Conservation (phyloP, 2,113 vertebrate genomes). For the Atherinomorus stipes region DNA sequence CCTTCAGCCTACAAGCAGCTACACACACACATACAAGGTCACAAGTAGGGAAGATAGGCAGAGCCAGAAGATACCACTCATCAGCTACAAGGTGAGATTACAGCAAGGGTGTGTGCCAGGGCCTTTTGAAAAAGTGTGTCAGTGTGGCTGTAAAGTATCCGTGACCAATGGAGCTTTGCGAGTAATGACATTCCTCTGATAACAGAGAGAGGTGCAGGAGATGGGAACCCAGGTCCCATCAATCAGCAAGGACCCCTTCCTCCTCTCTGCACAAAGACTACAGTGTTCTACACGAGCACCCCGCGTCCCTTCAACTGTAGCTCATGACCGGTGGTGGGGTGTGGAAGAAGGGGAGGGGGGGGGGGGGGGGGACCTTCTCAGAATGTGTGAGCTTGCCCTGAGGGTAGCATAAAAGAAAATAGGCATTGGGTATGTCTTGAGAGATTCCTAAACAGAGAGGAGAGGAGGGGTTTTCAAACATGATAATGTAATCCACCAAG, state of each 20-base stretch:
- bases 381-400: constrained; percentile 53
- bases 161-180: constrained; percentile 35
- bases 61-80: constrained; percentile 64
- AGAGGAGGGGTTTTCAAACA: constrained; percentile 42
- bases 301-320: constrained; percentile 66
- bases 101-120: constrained; percentile 27
- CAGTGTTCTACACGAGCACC: constrained; percentile 79
- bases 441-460: constrained; percentile 63
- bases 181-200: constrained; percentile 75
- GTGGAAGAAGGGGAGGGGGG: not conserved
- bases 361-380: constrained; percentile 35
- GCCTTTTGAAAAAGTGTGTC: constrained; percentile 59
- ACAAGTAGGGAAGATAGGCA: constrained; percentile 19
- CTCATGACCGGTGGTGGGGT: constrained; percentile 60
- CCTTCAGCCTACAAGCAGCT: constrained; percentile 3
- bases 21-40: constrained; percentile 19
- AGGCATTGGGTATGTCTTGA: constrained; percentile 50
- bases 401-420: constrained; percentile 65
- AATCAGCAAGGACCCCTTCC: constrained; percentile 69
- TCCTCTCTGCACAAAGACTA: constrained; percentile 76
- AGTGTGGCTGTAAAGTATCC: constrained; percentile 62
- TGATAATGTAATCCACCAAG: constrained; percentile 60
- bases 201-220: constrained; percentile 66
- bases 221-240: constrained; percentile 67
- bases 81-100: constrained; percentile 73